Base-by-base conservation (phyloP, 2,888 invertebrate species). In the Heterodera filipjevi region DNA sequence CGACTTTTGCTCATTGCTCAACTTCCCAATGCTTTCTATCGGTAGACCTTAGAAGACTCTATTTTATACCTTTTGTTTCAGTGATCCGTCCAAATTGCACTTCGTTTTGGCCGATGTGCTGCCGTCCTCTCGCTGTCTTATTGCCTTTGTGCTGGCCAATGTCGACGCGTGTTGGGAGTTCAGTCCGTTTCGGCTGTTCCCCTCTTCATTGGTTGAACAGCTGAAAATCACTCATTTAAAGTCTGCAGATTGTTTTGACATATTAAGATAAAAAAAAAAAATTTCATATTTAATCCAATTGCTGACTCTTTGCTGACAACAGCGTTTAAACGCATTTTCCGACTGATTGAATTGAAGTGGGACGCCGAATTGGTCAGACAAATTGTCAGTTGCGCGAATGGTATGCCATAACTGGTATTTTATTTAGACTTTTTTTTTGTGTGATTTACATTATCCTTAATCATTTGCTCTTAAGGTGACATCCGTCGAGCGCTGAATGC, bases 81-180 rank as follows among this genome's bases (percentile, higher is more conserved):
- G 81, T 16, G 81, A 81, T 27, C 71, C 74, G n/a, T 33, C 33
- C 30, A 66, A 71, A 32, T 71, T 81, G 19, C 71, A 75, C 14
- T 35, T 35, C 49, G 49, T 66, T 33, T 30, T 81, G 53, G 46
- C 46, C 27, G 39, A 71, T 16, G 71, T 35, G 46, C 44, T 70
- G 16, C 39, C 32, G 2, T 32, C 32, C n/a, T 78, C 78, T 35
- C 78, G 81, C 10, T 82, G 81, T 44, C 46, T 81, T 64, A 44
- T 81, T 44, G 81, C 74, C 8, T 79, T 81, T 70, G 76, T 82
- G 35, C 70, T 81, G 32, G 66, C 75, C 32, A 82, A 68, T 44
- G 70, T 76, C 49, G 81, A 81, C 33, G 30, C 59, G 27, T 76
- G 75, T 35, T 81, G 81, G 81, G 76, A 81, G 22, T 66, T 81